These are phyloP conservation scores for Aphidius ervi DNA, from an alignment of 1,140 invertebrate genomes.

Conservation along the genomic window DNA sequence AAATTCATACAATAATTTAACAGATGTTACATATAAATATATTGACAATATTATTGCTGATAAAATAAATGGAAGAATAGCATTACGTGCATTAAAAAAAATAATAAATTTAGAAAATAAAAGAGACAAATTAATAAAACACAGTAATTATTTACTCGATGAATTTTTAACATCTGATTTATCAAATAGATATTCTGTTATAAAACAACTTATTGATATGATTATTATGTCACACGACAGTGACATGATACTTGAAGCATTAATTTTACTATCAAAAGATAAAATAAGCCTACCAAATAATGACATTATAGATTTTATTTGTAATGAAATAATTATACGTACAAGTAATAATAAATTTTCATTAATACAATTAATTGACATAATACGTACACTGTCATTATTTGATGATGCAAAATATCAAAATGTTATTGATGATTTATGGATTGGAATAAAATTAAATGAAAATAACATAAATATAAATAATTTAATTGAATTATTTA, in stretches of 20 bases:
- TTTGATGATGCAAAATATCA: conserved; percentile 50
- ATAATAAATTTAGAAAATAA: conserved; percentile 56
- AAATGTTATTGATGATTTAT: conserved; percentile 62
- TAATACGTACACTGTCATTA: conserved; percentile 45
- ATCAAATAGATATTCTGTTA: conserved; percentile 38
- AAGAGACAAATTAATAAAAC: conserved; percentile 17
- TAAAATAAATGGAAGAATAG: conserved; percentile 54
- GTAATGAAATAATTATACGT: conserved; percentile 60
- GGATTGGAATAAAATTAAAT: conserved; percentile 62
- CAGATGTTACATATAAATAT: conserved; percentile 38
- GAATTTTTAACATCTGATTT: conserved; percentile 9
- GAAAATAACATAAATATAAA: conserved; percentile 58
- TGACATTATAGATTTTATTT: conserved; percentile 55
- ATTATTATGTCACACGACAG: conserved; percentile 45
- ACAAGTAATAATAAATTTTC: conserved; percentile 59
- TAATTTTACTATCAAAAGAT: conserved; percentile 46
- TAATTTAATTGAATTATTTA: conserved; percentile 59
- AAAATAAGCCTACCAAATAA: conserved; percentile 46
- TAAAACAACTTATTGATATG: conserved; percentile 50
- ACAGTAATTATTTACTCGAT: neutral
- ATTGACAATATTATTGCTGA: conserved; percentile 49
- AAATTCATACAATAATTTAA: conserved; percentile 26
- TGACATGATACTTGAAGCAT: conserved; percentile 48
- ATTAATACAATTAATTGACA: conserved; percentile 61
- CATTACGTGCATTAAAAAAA: conserved; percentile 52